These are phyloP conservation scores for Cyanoramphus novaezelandiae DNA, from an alignment of 2,113 vertebrate species.

Conservation along the genomic window DNA sequence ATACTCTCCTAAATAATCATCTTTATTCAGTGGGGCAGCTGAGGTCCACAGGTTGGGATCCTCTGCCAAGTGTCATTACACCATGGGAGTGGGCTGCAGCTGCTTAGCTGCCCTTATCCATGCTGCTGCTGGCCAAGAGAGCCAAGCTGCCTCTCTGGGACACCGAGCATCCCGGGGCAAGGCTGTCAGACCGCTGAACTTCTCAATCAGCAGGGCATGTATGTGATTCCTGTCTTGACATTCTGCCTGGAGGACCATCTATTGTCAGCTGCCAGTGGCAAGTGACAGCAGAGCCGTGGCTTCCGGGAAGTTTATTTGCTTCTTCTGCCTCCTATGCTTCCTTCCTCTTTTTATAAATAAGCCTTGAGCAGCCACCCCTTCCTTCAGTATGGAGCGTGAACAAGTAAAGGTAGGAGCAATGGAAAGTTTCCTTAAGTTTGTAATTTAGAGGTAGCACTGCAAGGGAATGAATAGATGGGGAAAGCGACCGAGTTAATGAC, in stretches of 20 bases:
- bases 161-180: not conserved
- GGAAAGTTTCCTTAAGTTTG: slow-evolving; percentile 41
- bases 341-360: not conserved
- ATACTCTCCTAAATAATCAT: slow-evolving; percentile 77
- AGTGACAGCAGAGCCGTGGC: slow-evolving; percentile 54
- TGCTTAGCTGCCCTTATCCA: not conserved
- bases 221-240: slow-evolving; percentile 32
- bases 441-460: slow-evolving; percentile 42
- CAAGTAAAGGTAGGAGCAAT: slow-evolving; percentile 35
- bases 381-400: not conserved
- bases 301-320: slow-evolving; percentile 55
- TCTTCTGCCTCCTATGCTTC: not conserved
- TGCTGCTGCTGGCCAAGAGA: not conserved
- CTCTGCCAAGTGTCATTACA: slow-evolving; percentile 62
- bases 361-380: not conserved
- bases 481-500: slow-evolving; percentile 80
- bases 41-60: slow-evolving; percentile 72
- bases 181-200: not conserved
- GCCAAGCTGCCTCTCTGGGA: not conserved
- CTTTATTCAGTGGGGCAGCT: slow-evolving; percentile 77
- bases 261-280: slow-evolving; percentile 50
- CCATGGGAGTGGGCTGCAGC: slow-evolving; percentile 4
- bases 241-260: slow-evolving; percentile 37
- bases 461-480: slow-evolving; percentile 74
- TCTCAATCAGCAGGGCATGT: not conserved